Evolutionary conservation across 2,113 vertebrate genomes (phyloP).

Genomic region (Melanocharis versteri): DNA sequence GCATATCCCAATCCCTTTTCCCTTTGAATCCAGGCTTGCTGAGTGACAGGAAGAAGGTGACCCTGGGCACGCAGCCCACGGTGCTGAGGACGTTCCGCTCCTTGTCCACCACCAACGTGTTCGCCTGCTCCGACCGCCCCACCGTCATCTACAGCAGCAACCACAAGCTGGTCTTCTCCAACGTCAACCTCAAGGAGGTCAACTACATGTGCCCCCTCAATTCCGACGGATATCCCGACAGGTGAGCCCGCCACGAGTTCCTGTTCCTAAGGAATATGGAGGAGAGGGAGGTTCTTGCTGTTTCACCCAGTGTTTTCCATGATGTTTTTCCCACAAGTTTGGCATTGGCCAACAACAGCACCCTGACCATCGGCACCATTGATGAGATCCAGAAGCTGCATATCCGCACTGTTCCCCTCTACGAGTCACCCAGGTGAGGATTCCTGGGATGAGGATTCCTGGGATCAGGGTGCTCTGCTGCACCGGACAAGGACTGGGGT

Average conservation of each 20-base stretch:
- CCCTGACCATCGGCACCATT: conserved; percentile 95
- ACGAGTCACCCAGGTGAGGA: conserved; percentile 91
- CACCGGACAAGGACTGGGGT: fast-evolving
- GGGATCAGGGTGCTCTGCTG: not conserved
- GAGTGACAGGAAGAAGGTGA: conserved; percentile 97
- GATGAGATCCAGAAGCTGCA: conserved; percentile 99
- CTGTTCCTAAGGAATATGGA: not conserved
- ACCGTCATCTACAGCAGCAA: conserved; percentile 99
- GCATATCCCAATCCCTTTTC: not conserved
- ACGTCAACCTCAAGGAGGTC: conserved; percentile 98
- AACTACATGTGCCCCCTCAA: conserved; percentile 99
- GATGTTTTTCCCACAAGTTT: conserved; percentile 69
- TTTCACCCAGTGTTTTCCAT: not conserved
- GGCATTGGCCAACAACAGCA: conserved; percentile 97
- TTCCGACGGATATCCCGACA: conserved; percentile 97
- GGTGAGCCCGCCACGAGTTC: conserved; percentile 61
- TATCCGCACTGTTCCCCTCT: conserved; percentile 95
- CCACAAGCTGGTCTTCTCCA: conserved; percentile 98
- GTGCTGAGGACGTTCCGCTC: conserved; percentile 96
- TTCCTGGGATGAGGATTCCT: not conserved
- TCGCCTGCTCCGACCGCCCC: conserved; percentile 96
- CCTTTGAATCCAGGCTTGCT: conserved; percentile 76
- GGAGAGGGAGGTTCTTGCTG: not conserved
- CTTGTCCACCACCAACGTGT: conserved; percentile 96
- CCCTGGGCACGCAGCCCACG: conserved; percentile 94